phyloP scores from a whole-genome alignment of 92 coral and sea anemone genomes.

The Parazoanthus atlanticus region DNA sequence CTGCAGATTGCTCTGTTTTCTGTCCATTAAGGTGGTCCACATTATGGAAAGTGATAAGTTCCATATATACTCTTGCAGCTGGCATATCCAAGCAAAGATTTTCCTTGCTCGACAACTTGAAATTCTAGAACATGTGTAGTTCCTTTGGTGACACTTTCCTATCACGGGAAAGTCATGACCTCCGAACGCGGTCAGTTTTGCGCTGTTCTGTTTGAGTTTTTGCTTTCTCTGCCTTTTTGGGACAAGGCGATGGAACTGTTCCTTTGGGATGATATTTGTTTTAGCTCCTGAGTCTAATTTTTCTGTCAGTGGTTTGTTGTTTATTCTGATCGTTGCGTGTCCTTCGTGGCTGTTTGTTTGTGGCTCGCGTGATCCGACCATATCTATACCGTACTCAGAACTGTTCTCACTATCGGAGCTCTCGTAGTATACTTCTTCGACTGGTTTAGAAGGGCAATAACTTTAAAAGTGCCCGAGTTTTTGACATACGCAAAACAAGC shows the following conservation, averaged over 20 bases:
- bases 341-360: slow-evolving; percentile 6
- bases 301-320: slow-evolving; percentile 26
- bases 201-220: slow-evolving; percentile 38
- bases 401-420: slow-evolving; percentile 20
- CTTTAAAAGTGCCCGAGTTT: slow-evolving; percentile 40
- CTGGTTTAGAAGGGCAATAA: slow-evolving; percentile 21
- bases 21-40: no score
- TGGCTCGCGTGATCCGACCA: not conserved
- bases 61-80: slow-evolving; percentile 52
- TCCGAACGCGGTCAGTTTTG: slow-evolving; percentile 53
- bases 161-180: slow-evolving; percentile 48
- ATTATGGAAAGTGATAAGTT: slow-evolving; percentile 40
- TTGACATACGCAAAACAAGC: slow-evolving; percentile 44
- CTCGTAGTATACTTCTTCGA: slow-evolving; percentile 39
- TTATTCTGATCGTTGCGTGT: slow-evolving; percentile 42
- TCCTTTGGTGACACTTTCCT: slow-evolving; percentile 23
- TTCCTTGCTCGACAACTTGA: slow-evolving; percentile 49
- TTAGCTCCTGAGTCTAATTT: slow-evolving; percentile 56
- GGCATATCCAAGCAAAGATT: slow-evolving; percentile 41
- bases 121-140: slow-evolving; percentile 31
- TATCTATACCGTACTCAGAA: slow-evolving; percentile 45
- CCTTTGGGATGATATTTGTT: slow-evolving; percentile 45
- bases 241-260: slow-evolving; percentile 37
- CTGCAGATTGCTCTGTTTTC: no score
- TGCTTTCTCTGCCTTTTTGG: slow-evolving; percentile 41